phyloP scores from a whole-genome alignment of 2,888 invertebrate species.

The Acrobeloides nanus region DNA sequence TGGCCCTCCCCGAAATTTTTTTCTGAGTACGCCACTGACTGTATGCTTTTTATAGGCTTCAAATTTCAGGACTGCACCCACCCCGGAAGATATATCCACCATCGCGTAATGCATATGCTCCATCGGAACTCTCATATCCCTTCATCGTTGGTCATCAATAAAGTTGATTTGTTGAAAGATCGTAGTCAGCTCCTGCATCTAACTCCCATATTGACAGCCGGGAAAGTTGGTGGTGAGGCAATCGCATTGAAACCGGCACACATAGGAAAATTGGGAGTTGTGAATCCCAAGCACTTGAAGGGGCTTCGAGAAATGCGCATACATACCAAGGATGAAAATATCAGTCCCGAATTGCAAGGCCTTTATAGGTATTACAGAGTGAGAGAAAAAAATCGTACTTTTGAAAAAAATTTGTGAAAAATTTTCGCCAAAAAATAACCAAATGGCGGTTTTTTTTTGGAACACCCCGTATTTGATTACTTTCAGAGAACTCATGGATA shows the following conservation, averaged over 20 bases:
- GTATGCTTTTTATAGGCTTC: not conserved
- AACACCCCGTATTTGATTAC: too few relatives aligned
- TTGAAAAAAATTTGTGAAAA: too few relatives aligned
- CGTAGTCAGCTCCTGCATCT: constrained; percentile 70
- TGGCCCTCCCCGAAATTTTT: too few relatives aligned
- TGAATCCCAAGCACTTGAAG: not conserved
- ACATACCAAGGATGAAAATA: constrained; percentile 10
- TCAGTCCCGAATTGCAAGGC: not conserved
- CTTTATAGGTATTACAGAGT: too few relatives aligned
- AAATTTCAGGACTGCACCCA: constrained; percentile 40
- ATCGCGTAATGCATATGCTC: constrained; percentile 46
- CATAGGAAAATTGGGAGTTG: constrained; percentile 15
- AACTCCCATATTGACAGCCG: constrained; percentile 66
- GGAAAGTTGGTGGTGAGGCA: constrained; percentile 52
- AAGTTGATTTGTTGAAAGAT: constrained; percentile 63
- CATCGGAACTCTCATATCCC: constrained; percentile 50
- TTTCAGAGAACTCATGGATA: constrained; percentile 34
- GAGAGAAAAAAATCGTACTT: too few relatives aligned
- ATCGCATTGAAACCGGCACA: constrained; percentile 10
- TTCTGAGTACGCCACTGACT: too few relatives aligned
- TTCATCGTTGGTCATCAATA: constrained; percentile 78
- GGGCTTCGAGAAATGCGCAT: constrained; percentile 13
- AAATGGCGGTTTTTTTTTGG: too few relatives aligned
- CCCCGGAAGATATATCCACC: constrained; percentile 48
- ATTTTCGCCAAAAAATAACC: too few relatives aligned